Base-by-base conservation (phyloP, 2,888 invertebrate genomes). In the Agrenia bidenticulata region DNA sequence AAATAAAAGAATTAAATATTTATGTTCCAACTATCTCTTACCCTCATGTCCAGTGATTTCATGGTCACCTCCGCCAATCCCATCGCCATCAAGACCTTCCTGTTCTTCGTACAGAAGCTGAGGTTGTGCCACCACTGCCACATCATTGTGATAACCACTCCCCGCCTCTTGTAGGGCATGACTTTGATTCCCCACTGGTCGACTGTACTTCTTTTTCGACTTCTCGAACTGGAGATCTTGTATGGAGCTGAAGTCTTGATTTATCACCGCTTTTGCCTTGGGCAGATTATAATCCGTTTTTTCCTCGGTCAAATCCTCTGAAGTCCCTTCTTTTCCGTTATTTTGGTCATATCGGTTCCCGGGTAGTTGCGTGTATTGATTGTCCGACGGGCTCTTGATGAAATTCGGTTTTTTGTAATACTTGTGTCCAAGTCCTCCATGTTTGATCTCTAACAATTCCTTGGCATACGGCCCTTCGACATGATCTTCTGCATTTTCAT, bases 111-210 rank as follows among this genome's bases (percentile, higher is more conserved):
- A 11, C 2, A 9, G 15, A 19, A 9, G 45, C 19, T 57, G 19
- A 2, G 56, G 39, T 17, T 57, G 56, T 5, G 56, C 32, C 32
- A 55, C 27, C 11, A 32, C 4, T 32, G 32, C 11, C 4, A 45
- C 45, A 45, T 45, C 45, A 32, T 57, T 42, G 41, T 26, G 58
- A 17, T 26, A 58, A 13, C 58, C 58, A 24, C 24, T 41, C 5
- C 49, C 58, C 4, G 58, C 58, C 4, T n/a, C 58, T 19, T 51
- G 51, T 2, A 51, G 9, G 2, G 23, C 17, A 9, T 15, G 17
- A 49, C 49, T 45, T 5, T 19, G 15, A 51, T 23, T 23, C 5
- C 51, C 51, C 2, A 51, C 13, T 23, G 21, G 13, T 7, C 19
- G 5, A 23, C 23, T 7, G 11, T 51, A 11, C 15, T 51, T 51